Evolutionary conservation across 2,888 invertebrate genomes (phyloP).

Genomic region (Dimorphilus gyrociliatus): DNA sequence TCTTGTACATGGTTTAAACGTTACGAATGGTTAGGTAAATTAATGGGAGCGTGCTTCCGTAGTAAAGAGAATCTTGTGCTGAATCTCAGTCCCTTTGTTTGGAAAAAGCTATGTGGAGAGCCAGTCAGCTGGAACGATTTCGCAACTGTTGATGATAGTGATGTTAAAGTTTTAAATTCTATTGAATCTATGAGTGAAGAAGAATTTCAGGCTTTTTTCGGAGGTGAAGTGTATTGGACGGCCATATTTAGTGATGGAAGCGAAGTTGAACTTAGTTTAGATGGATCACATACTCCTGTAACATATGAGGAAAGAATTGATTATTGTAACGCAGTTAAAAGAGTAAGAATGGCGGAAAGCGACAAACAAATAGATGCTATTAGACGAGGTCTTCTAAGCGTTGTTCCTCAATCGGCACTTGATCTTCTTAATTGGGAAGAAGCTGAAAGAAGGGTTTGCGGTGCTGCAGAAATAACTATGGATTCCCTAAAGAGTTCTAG

Average conservation of each 20-base stretch:
- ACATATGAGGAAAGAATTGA: conserved; percentile 23
- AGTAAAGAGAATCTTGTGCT: conserved; percentile 33
- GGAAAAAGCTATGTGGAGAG: conserved; percentile 34
- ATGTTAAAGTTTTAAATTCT: conserved; percentile 26
- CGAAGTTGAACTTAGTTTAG: conserved; percentile 17
- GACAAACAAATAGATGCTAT: conserved; percentile 31
- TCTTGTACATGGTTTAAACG: conserved; percentile 23
- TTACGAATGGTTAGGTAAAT: conserved; percentile 35
- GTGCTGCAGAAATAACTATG: conserved; percentile 30
- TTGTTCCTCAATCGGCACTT: conserved; percentile 31
- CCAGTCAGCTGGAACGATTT: conserved; percentile 29
- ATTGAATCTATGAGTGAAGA: conserved; percentile 19
- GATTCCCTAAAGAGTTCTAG: conserved; percentile 28
- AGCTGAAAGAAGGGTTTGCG: conserved; percentile 31
- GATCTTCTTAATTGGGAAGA: conserved; percentile 35
- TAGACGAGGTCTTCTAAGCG: conserved; percentile 25
- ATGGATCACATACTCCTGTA: conserved; percentile 20
- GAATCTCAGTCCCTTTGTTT: conserved; percentile 28
- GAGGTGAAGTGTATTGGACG: conserved; percentile 16
- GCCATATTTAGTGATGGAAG: conserved; percentile 25
- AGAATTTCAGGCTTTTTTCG: conserved; percentile 16
- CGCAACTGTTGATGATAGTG: conserved; percentile 28
- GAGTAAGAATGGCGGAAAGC: conserved; percentile 24
- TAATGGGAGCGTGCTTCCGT: conserved; percentile 37
- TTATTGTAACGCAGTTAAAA: conserved; percentile 23